Percentiles rank a stretch among this genome's conserved stretches.
These are phyloP conservation scores for Erethizon dorsatum DNA, from an alignment of 2,797 vertebrate genomes.

Conservation along the genomic window DNA sequence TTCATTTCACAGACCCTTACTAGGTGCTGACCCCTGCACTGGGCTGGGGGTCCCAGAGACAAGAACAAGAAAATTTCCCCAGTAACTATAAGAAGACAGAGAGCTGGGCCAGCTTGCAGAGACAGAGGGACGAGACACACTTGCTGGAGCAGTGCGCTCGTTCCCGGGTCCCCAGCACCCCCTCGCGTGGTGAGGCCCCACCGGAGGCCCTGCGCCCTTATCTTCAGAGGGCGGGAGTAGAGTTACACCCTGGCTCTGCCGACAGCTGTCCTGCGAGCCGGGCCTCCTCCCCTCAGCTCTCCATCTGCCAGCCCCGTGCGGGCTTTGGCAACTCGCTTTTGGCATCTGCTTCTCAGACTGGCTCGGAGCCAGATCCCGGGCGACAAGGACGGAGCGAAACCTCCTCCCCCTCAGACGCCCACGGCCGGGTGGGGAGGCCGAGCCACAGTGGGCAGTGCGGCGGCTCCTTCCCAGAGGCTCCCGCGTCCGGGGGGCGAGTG, in stretches of 20 bases:
- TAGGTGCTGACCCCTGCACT: fast-evolving
- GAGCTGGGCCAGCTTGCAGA: fast-evolving
- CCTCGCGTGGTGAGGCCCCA: fast-evolving
- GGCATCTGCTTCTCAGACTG: neutral
- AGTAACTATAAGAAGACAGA: neutral
- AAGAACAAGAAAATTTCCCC: neutral
- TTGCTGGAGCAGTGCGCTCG: neutral
- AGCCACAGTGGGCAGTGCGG: neutral
- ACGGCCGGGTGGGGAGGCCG: neutral
- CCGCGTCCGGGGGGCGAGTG: fast-evolving
- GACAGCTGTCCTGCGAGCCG: slow-evolving; percentile 32
- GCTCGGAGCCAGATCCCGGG: neutral
- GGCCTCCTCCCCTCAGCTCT: neutral
- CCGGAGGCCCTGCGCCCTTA: neutral
- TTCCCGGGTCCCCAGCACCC: neutral
- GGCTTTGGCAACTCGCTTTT: neutral
- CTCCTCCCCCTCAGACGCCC: neutral
- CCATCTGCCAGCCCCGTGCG: slow-evolving; percentile 9
- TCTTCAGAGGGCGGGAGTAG: fast-evolving
- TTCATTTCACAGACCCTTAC: neutral
- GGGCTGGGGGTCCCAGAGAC: neutral
- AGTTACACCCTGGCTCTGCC: neutral
- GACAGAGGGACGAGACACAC: fast-evolving
- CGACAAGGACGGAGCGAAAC: neutral
- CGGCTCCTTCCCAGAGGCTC: neutral